These are phyloP conservation scores for Cryptophagus acutangulus DNA, from an alignment of 2,888 invertebrate species.

Conservation along the genomic window DNA sequence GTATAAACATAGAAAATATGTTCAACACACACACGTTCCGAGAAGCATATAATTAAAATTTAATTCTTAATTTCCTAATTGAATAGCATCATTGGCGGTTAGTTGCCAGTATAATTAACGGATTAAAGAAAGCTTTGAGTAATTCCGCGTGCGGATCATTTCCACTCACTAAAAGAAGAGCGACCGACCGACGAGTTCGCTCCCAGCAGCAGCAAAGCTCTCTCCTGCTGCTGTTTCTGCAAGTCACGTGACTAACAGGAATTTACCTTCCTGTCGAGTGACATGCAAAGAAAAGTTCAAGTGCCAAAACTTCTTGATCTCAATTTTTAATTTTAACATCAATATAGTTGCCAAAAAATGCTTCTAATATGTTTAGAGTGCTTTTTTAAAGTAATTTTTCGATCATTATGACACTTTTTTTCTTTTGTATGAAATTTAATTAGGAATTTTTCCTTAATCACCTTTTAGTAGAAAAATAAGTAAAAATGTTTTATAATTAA, in stretches of 20 bases:
- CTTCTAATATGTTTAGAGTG: no score
- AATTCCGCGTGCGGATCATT: constrained; percentile 39
- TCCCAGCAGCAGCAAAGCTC: not conserved
- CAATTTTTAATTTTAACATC: constrained; percentile 17
- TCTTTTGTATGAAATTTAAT: no score
- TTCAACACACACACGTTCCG: constrained; percentile 10
- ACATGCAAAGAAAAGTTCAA: constrained; percentile 30
- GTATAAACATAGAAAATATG: constrained; percentile 30
- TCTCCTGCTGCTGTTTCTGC: not conserved
- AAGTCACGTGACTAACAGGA: constrained; percentile 24
- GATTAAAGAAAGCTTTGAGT: constrained; percentile 45
- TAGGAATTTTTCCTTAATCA: no score
- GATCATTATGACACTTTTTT: no score
- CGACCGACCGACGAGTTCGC: constrained; percentile 7
- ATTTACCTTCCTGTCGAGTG: constrained; percentile 32
- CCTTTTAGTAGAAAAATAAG: no score
- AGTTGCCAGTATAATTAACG: constrained; percentile 43
- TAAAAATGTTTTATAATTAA: no score
- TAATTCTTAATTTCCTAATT: constrained; percentile 44
- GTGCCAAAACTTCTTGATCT: constrained; percentile 31
- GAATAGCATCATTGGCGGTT: constrained; percentile 44
- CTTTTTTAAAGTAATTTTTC: no score
- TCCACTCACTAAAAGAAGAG: constrained; percentile 27
- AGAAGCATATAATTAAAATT: constrained; percentile 34
- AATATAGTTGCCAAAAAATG: no score